Conservation (phyloP, 2,888 invertebrate genomes). For the Pomacea canaliculata region DNA sequence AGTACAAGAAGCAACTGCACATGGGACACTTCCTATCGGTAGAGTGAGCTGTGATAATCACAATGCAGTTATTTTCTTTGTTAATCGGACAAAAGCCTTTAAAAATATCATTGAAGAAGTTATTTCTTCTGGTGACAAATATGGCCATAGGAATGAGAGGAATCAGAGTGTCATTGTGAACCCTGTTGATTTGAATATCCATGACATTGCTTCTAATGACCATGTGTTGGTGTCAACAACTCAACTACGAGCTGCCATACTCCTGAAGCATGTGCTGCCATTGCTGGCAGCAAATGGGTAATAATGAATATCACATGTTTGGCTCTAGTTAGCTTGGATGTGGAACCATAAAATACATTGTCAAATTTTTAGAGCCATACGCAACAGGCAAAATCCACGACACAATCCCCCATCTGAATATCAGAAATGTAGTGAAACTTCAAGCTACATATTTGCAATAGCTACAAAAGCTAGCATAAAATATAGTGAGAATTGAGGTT, state of each 20-base stretch:
- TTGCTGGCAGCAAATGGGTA: slow-evolving; percentile 43
- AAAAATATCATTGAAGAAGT: slow-evolving; percentile 21
- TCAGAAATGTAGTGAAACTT: too few species aligned
- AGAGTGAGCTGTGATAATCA: slow-evolving; percentile 13
- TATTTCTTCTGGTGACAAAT: slow-evolving; percentile 12
- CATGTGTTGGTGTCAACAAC: neutral
- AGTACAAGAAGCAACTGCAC: neutral
- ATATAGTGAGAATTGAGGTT: too few species aligned
- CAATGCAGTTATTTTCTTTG: slow-evolving; percentile 20
- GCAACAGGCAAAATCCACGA: too few species aligned
- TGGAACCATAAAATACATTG: too few species aligned
- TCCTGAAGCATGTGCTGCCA: slow-evolving; percentile 37
- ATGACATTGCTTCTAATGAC: neutral
- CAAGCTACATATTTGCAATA: too few species aligned
- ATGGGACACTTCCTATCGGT: neutral
- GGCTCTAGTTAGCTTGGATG: too few species aligned
- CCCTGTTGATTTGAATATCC: slow-evolving; percentile 9
- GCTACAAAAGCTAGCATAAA: too few species aligned
- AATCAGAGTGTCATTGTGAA: slow-evolving; percentile 11
- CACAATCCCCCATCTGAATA: too few species aligned
- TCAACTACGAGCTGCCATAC: slow-evolving; percentile 24
- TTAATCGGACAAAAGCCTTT: slow-evolving; percentile 22
- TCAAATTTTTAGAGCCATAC: too few species aligned
- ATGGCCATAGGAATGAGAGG: slow-evolving; percentile 10
- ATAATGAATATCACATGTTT: slow-evolving; percentile 3